Evolutionary conservation across 2,888 invertebrate species (phyloP), one percentile per base, ranked within the genome.

Genomic region (Erpobdella octoculata): DNA sequence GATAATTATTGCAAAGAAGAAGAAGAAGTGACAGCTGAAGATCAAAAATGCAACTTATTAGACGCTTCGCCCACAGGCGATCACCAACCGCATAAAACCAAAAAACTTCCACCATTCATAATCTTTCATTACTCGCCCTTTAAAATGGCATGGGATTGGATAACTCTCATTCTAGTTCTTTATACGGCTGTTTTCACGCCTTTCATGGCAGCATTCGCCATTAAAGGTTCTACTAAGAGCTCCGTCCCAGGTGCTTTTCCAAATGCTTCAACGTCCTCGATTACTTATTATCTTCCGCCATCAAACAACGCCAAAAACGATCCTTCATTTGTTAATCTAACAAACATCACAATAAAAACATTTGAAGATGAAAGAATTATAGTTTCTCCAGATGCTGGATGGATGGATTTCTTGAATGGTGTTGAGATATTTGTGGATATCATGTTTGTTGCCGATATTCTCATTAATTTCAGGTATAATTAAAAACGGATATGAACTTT

Each of bases 101-200:
- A 21, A 38, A 33, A 28, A 33, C 36, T 73, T 1, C 80, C 81
- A 68, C 79, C 81, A 72, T 81, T 82, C 73, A 81, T 83, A 48
- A 82, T 83, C 70, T 79, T 83, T 0, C 83, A 83, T 75, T 83
- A 83, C 77, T 83, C 83, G 46, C 83, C 83, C 18, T 83, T 83
- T 74, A 83, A 83, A 76, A 83, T 83, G 2, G 83, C 82, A 21
- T 83, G 83, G 83, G 83, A 83, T 73, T 83, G 83, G 83, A 79
- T 83, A 38, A 79, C 83, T 21, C 77, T 83, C 59, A 77, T 83
- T 64, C 78, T 83, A 4, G 83, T 83, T 21, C 76, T 83, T n/a
- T 83, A 83, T 77, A 83, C 83, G 18, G 83, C 83, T 15, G 81
- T 83, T 25, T 82, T 82, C 73, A 83, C 83, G 25, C 83, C 83